Conservation (phyloP, 2,797 vertebrate genomes). For the Streptopelia turtur region DNA sequence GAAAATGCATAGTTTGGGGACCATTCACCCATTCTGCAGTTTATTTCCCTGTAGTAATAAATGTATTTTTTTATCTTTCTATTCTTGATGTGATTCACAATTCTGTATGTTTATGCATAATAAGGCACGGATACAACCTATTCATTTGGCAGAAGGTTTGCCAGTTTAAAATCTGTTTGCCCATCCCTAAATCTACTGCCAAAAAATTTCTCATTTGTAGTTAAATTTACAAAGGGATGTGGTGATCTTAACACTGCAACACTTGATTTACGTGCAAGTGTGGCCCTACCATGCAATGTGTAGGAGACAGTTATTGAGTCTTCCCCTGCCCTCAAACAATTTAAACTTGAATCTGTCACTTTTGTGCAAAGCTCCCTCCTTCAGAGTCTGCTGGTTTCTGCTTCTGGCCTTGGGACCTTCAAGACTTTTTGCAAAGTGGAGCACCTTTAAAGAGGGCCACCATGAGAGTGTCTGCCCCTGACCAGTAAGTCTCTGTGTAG, state of each 20-base stretch:
- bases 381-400: neutral
- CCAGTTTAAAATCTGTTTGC: neutral
- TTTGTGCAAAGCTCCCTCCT: neutral
- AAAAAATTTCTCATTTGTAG: neutral
- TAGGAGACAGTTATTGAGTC: neutral
- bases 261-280: neutral
- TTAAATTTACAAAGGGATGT: neutral
- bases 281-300: neutral
- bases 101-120: neutral
- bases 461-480: neutral
- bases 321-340: neutral
- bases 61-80: neutral
- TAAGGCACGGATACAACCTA: neutral
- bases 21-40: neutral
- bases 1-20: neutral
- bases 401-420: neutral
- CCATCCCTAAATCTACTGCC: neutral
- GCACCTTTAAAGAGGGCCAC: neutral
- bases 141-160: neutral
- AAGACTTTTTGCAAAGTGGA: neutral
- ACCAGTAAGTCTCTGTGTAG: too few species aligned
- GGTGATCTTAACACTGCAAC: neutral
- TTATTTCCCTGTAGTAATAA: neutral
- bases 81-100: neutral
- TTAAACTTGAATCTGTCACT: neutral